These are phyloP conservation scores for Smithornis capensis DNA, from an alignment of 2,113 vertebrate species.

Conservation along the genomic window DNA sequence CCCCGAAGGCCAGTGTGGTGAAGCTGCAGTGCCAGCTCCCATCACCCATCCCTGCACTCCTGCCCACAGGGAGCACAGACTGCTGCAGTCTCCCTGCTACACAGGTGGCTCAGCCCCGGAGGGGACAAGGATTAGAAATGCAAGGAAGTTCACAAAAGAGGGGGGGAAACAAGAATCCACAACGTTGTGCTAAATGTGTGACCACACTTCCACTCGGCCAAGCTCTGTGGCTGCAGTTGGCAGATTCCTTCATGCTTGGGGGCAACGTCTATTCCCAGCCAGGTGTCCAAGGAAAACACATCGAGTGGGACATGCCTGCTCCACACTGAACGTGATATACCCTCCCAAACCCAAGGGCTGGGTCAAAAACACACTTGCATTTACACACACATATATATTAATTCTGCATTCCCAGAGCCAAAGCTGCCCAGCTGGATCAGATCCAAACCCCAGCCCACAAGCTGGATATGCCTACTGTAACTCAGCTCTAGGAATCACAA, in stretches of 20 bases:
- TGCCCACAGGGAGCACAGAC: background rate
- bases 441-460: background rate
- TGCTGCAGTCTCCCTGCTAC: background rate
- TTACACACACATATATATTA: background rate
- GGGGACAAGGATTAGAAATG: background rate
- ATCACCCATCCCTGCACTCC: rapidly evolving
- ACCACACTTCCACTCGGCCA: background rate
- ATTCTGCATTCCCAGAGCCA: background rate
- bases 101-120: background rate
- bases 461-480: background rate
- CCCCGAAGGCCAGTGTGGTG: background rate
- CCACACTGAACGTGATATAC: background rate
- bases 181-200: rapidly evolving
- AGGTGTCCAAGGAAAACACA: background rate
- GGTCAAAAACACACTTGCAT: background rate
- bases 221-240: background rate
- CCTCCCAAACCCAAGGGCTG: background rate
- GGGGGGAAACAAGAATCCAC: background rate
- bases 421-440: background rate
- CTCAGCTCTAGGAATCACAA: background rate
- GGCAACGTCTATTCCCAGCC: background rate
- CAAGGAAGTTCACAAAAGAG: background rate
- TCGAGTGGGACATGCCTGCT: rapidly evolving
- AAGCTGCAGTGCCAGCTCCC: background rate
- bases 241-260: background rate